Percentiles rank a stretch among this genome's conserved stretches.
These are phyloP conservation scores for Macrochelys suwanniensis DNA, from an alignment of 2,797 vertebrate genomes.

Conservation along the genomic window DNA sequence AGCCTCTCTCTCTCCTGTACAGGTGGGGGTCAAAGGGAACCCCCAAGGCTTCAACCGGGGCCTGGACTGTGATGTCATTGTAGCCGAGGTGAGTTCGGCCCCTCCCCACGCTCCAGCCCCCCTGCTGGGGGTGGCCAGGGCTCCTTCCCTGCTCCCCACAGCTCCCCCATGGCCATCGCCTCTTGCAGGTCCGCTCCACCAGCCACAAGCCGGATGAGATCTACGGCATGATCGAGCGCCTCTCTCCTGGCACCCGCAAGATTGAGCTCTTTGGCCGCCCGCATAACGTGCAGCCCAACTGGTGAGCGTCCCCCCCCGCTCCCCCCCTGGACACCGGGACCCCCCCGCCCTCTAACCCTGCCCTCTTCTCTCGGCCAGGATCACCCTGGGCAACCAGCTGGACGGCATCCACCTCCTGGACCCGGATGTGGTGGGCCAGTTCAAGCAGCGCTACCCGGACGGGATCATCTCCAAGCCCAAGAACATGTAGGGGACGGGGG, in stretches of 20 bases:
- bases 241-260: slow-evolving; percentile 94
- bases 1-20: neutral
- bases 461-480: slow-evolving; percentile 95
- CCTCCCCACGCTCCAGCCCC: no score
- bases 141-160: neutral
- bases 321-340: neutral
- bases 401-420: slow-evolving; percentile 95
- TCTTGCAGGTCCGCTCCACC: slow-evolving; percentile 91
- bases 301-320: slow-evolving; percentile 75
- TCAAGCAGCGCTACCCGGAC: slow-evolving; percentile 93
- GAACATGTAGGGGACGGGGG: slow-evolving; percentile 77
- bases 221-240: slow-evolving; percentile 96
- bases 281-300: slow-evolving; percentile 95
- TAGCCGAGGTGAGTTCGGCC: slow-evolving; percentile 87
- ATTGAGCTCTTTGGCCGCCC: slow-evolving; percentile 94
- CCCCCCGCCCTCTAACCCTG: no score
- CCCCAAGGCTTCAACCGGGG: slow-evolving; percentile 96
- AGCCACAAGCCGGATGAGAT: slow-evolving; percentile 97
- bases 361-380: slow-evolving; percentile 77
- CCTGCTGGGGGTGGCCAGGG: no score
- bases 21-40: slow-evolving; percentile 95
- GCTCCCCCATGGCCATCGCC: neutral
- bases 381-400: slow-evolving; percentile 94
- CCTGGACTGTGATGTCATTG: slow-evolving; percentile 94
- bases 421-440: slow-evolving; percentile 92